Evolutionary conservation across 2,113 vertebrate genomes (phyloP).

Genomic region (Chlamydotis undulata): DNA sequence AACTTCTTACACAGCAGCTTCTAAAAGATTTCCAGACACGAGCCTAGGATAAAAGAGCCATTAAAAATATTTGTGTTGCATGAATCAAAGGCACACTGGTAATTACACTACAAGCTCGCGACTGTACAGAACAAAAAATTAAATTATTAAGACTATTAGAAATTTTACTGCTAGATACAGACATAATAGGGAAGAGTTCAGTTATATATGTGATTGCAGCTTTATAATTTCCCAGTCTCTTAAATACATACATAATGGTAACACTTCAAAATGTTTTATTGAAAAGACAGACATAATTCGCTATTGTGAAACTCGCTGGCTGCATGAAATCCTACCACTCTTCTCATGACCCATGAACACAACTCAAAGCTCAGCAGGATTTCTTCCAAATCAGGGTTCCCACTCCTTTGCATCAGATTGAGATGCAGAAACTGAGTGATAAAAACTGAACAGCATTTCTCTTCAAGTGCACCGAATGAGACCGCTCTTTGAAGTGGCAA

Average conservation of each 20-base stretch:
- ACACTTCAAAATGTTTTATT: not conserved
- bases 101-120: not conserved
- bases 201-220: not conserved
- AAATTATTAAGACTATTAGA: not conserved
- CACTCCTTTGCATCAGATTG: not conserved
- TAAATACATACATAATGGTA: not conserved
- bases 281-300: not conserved
- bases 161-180: not conserved
- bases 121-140: not conserved
- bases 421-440: not conserved
- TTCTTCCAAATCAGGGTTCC: not conserved
- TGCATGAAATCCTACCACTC: not conserved
- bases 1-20: not conserved
- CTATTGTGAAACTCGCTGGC: not conserved
- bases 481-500: not conserved
- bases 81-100: not conserved
- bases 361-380: not conserved
- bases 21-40: not conserved
- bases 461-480: not conserved
- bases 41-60: not conserved
- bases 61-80: not conserved
- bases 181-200: not conserved
- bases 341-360: not conserved
- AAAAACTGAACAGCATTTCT: not conserved
- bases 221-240: not conserved